phyloP scores from a whole-genome alignment of 2,797 vertebrate species.

The Acipenser oxyrinchus region DNA sequence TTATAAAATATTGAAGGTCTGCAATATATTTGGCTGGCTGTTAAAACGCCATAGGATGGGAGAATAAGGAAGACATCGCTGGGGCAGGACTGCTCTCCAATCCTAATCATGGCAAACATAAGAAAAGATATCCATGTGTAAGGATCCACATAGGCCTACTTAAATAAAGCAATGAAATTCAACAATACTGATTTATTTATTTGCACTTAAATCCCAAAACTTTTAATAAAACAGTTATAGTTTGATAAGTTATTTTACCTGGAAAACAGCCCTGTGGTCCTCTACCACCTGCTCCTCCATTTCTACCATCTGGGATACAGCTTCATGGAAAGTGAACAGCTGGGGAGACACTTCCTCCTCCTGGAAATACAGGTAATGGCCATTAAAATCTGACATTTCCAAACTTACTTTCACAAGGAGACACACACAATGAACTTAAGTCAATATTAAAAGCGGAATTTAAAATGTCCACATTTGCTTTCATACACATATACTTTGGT shows the following conservation, averaged over 20 bases:
- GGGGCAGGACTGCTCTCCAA: too few species aligned
- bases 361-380: slow-evolving; percentile 46
- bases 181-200: too few species aligned
- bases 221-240: neutral
- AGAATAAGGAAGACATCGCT: too few species aligned
- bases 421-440: neutral
- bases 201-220: neutral
- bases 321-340: slow-evolving; percentile 92
- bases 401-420: neutral
- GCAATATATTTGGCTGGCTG: too few species aligned
- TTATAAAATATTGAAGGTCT: too few species aligned
- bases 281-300: slow-evolving; percentile 97
- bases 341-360: slow-evolving; percentile 95
- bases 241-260: slow-evolving; percentile 55
- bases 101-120: too few species aligned
- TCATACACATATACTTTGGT: neutral
- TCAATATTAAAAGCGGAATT: neutral
- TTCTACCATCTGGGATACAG: slow-evolving; percentile 93
- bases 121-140: neutral
- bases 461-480: neutral
- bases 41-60: too few species aligned
- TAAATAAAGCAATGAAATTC: neutral
- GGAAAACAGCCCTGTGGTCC: slow-evolving; percentile 88
- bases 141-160: neutral
- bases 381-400: neutral